These are phyloP conservation scores for Nasonia vitripennis DNA, from an alignment of 1,140 invertebrate genomes.

Conservation along the genomic window DNA sequence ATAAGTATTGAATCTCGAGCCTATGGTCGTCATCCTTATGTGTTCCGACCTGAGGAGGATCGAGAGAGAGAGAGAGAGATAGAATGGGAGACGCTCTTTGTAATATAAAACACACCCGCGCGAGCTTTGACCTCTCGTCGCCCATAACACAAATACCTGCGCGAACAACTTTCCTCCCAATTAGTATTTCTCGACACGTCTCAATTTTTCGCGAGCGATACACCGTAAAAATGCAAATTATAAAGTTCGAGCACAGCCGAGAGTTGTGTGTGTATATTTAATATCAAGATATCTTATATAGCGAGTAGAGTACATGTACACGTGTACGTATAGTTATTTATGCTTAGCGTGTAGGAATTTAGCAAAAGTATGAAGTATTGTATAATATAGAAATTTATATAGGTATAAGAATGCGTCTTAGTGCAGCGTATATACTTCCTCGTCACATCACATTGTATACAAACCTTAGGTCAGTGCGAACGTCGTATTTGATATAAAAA, in stretches of 20 bases:
- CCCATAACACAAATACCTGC: too few species aligned
- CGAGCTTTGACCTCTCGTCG: conserved; percentile 13
- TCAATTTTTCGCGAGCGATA: too few species aligned
- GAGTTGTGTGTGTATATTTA: not conserved
- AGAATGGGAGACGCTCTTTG: not conserved
- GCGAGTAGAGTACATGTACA: too few species aligned
- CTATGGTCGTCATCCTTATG: not conserved
- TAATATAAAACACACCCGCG: not conserved
- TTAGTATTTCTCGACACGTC: not conserved
- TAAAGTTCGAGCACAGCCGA: not conserved
- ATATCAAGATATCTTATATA: not conserved
- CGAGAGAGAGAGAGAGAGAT: not conserved
- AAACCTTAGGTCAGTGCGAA: not conserved
- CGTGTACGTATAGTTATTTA: too few species aligned
- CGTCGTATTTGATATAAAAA: not conserved
- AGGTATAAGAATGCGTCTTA: not conserved
- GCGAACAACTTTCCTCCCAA: too few species aligned
- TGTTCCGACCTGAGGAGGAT: not conserved
- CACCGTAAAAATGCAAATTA: not conserved
- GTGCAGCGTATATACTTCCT: too few species aligned
- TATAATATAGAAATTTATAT: not conserved
- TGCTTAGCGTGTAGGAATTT: not conserved
- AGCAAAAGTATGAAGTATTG: not conserved
- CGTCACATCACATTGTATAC: not conserved
- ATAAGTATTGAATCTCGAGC: conserved; percentile 36